Conservation (phyloP, 2,113 vertebrate genomes). For the Rhabdornis inornatus region DNA sequence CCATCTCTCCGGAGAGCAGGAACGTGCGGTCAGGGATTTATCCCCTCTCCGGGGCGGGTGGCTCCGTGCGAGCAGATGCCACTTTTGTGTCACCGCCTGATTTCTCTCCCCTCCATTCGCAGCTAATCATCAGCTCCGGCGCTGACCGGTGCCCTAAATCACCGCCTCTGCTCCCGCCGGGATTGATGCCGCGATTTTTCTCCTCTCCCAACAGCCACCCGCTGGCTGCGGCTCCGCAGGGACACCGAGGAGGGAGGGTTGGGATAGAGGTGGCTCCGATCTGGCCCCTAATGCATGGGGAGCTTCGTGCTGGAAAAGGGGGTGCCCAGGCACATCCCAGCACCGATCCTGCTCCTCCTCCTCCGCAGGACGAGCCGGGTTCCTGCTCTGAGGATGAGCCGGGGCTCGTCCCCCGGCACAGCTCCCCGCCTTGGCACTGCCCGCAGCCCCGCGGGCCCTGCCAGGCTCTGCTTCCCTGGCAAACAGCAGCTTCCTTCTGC, state of each 20-base stretch:
- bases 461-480: not conserved
- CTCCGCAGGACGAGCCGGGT: not conserved
- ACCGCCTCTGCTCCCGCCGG: not conserved
- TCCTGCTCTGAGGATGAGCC: not conserved
- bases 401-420: rapidly evolving
- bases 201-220: not conserved
- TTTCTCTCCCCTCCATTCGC: not conserved
- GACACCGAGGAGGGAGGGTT: not conserved
- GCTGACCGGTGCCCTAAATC: slow-evolving; percentile 39
- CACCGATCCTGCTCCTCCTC: not conserved
- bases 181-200: not conserved
- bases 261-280: not conserved
- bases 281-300: not conserved
- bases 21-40: not conserved
- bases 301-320: not conserved
- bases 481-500: not conserved
- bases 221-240: not conserved
- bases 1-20: not conserved
- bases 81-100: not conserved
- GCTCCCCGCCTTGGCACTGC: not conserved
- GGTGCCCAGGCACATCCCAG: not conserved
- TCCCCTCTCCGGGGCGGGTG: not conserved
- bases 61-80: not conserved
- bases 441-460: not conserved
- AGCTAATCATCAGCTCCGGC: slow-evolving; percentile 24